Percentiles rank a stretch among this genome's conserved stretches.
Evolutionary conservation across 2,888 invertebrate species (phyloP).

Genomic region (Dione vanillae): DNA sequence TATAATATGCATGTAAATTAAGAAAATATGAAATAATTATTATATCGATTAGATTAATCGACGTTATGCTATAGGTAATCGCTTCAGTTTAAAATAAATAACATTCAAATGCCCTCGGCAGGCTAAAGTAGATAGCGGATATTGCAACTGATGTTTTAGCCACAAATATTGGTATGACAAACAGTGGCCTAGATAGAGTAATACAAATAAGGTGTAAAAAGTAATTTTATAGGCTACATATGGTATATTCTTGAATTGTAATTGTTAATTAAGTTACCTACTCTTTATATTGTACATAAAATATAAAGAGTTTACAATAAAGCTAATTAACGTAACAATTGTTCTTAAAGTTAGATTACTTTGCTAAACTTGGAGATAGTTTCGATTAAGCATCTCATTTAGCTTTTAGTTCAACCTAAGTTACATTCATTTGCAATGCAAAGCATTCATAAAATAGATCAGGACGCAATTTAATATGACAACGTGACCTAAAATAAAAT

Average conservation of each 20-base stretch:
- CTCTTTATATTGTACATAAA: constrained; percentile 31
- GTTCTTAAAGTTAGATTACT: constrained; percentile 41
- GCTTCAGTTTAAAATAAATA: constrained; percentile 35
- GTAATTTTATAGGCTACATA: no score
- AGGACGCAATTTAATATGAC: neutral
- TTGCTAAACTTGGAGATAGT: constrained; percentile 40
- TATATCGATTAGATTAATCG: no score
- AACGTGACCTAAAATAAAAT: neutral
- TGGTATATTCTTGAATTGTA: no score
- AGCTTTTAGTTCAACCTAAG: constrained; percentile 16
- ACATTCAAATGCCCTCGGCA: constrained; percentile 27
- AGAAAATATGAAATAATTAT: no score
- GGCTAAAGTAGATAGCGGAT: constrained; percentile 38
- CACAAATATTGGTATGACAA: constrained; percentile 30
- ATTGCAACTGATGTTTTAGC: constrained; percentile 37
- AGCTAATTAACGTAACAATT: constrained; percentile 38
- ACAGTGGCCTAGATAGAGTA: constrained; percentile 15
- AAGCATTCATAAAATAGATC: neutral
- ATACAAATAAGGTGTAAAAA: no score
- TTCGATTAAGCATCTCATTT: constrained; percentile 36
- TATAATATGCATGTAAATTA: no score
- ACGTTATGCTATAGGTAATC: no score
- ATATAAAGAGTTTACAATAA: no score
- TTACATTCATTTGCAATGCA: constrained; percentile 7
- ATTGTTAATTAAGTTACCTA: neutral